These are phyloP conservation scores for Zelostemma sp. DNA, from an alignment of 1,140 invertebrate species.

Conservation along the genomic window DNA sequence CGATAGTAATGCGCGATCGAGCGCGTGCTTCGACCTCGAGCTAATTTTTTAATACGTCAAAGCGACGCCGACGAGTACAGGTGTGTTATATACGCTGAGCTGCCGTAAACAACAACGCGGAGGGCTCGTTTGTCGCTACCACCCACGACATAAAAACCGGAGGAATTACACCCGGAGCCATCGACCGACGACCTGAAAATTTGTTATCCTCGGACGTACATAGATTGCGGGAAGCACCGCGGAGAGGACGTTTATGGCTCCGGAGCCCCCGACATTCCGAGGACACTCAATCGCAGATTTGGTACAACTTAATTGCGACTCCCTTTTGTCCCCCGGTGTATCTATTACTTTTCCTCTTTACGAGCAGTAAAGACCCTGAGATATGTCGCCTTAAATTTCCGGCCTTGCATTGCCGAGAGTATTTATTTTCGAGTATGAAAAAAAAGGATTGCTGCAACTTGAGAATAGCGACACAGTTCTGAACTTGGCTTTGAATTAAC, in stretches of 20 bases:
- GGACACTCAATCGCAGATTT: conserved; percentile 58
- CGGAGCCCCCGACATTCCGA: conserved; percentile 49
- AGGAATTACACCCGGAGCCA: conserved; percentile 65
- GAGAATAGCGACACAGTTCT: no score
- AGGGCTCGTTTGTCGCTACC: conserved; percentile 58
- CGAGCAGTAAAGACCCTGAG: conserved; percentile 29
- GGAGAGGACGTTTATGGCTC: conserved; percentile 57
- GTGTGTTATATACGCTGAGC: conserved; percentile 33
- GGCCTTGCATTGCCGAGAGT: not conserved
- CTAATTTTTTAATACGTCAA: conserved; percentile 2
- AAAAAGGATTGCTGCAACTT: no score
- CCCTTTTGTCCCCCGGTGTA: no score
- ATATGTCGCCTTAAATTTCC: conserved; percentile 23
- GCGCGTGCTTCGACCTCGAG: not conserved
- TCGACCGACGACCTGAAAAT: conserved; percentile 43
- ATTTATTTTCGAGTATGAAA: no score
- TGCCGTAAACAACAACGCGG: conserved; percentile 53
- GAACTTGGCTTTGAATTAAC: no score
- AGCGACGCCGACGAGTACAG: conserved; percentile 37
- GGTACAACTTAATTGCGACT: conserved; percentile 63
- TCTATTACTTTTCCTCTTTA: no score
- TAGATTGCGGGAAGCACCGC: conserved; percentile 60
- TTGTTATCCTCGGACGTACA: conserved; percentile 48
- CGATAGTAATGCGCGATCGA: no score
- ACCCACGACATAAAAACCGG: conserved; percentile 65